Base-by-base conservation (phyloP, 2,888 invertebrate genomes). In the Meloe dianella region DNA sequence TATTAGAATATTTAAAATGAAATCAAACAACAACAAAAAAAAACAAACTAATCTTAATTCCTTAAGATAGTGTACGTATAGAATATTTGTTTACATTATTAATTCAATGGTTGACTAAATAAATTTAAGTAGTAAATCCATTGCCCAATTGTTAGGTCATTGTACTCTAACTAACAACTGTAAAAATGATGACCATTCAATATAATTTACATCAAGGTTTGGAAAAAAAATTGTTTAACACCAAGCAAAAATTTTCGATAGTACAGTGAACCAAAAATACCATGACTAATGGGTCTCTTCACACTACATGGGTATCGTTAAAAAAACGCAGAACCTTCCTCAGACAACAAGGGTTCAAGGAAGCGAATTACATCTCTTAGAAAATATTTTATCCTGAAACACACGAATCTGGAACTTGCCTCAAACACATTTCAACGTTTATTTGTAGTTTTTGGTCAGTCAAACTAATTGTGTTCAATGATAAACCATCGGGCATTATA, bases 101-200 rank as follows among this genome's bases (percentile, higher is more conserved):
- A 20, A 47, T 47, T 47, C 20, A 20, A 47, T 47, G 47, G 20
- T 47, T 20, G 47, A 20, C 20, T 17, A 41, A 41, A 41, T 47
- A 47, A 47, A 47, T 47, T 47, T 9, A 47, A 47, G 10, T 20
- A 9, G 10, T 47, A 41, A 41, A 41, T 10, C 38, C 38, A 41
- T 47, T 47, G 47, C 47, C 47, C 47, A 47, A 47, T 47, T 47
- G 47, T 47, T 47, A n/a, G 47, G 47, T 47, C 47, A 47, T 20
- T 47, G 47, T 47, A 47, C 47, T 20, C 35, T 9, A 10, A 7
- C 20, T 10, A 47, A 47, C 47, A 47, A 47, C 47, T 9, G 47
- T 47, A 47, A 47, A 47, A 35, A 10, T 47, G 47, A 47, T 47
- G 47, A 47, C 20, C 47, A 47, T 20, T 47, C 47, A 47, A 47